Conservation (phyloP, 2,797 vertebrate genomes). For the Syndactyla subalaris region DNA sequence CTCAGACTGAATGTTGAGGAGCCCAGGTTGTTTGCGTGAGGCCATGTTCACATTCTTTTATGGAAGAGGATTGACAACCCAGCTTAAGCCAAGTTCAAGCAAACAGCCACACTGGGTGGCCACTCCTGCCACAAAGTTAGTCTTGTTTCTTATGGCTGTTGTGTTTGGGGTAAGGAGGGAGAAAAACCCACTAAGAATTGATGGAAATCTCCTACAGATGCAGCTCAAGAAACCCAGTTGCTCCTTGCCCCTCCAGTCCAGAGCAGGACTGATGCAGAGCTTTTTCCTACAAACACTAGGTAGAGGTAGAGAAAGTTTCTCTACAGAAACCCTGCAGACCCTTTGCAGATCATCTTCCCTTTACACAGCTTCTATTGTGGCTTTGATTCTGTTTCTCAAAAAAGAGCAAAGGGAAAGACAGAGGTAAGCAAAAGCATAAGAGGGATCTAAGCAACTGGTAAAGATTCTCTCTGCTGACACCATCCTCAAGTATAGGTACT, state of each 20-base stretch:
- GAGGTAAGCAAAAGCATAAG: neutral
- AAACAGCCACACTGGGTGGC: neutral
- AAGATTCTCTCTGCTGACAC: neutral
- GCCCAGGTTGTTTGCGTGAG: rapidly evolving
- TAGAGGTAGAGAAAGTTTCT: neutral
- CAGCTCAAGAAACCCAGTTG: neutral
- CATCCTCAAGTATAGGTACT: neutral
- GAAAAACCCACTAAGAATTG: neutral
- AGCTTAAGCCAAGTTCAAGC: neutral
- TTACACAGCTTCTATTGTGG: neutral
- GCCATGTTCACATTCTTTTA: neutral
- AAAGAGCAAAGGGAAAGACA: neutral
- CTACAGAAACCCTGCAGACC: neutral
- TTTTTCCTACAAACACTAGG: neutral
- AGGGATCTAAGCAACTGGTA: neutral
- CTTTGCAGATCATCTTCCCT: neutral
- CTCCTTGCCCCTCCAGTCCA: neutral
- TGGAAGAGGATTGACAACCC: neutral
- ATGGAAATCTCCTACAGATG: neutral
- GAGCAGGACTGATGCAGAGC: neutral
- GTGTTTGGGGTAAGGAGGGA: neutral
- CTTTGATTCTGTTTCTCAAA: neutral
- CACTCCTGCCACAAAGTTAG: neutral
- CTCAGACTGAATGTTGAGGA: neutral
- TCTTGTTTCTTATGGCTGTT: neutral